phyloP scores from a whole-genome alignment of 2,888 invertebrate genomes.

The Melanotus villosus region DNA sequence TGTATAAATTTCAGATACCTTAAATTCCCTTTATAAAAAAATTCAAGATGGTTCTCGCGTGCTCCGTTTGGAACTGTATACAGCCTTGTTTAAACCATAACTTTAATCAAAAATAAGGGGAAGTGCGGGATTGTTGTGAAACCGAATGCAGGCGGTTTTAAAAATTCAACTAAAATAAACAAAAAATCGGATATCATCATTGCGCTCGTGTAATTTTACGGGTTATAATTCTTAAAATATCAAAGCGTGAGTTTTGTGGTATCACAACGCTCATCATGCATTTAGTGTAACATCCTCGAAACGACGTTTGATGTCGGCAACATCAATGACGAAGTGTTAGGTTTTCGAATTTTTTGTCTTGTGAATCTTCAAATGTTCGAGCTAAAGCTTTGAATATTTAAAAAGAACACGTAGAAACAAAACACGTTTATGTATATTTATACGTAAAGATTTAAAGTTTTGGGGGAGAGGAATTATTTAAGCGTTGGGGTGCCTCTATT shows the following conservation, averaged over 20 bases:
- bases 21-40: too few species aligned
- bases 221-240: constrained; percentile 17
- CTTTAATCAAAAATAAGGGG: too few species aligned
- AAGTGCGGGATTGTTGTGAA: too few species aligned
- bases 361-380: not conserved
- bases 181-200: too few species aligned
- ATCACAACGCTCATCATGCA: not conserved
- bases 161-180: too few species aligned
- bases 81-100: too few species aligned
- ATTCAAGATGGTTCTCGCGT: too few species aligned
- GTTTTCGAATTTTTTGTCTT: not conserved
- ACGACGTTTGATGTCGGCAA: not conserved
- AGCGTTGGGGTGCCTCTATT: not conserved
- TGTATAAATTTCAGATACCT: too few species aligned
- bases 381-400: not conserved
- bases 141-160: too few species aligned
- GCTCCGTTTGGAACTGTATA: too few species aligned
- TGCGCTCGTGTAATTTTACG: too few species aligned
- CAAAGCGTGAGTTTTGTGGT: constrained; percentile 8
- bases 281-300: not conserved
- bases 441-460: not conserved
- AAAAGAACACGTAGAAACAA: not conserved
- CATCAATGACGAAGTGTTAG: constrained; percentile 9
- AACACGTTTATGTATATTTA: constrained; percentile 5
- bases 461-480: not conserved